Evolutionary conservation across 2,113 vertebrate species (phyloP).

Genomic region (Gobius niger): DNA sequence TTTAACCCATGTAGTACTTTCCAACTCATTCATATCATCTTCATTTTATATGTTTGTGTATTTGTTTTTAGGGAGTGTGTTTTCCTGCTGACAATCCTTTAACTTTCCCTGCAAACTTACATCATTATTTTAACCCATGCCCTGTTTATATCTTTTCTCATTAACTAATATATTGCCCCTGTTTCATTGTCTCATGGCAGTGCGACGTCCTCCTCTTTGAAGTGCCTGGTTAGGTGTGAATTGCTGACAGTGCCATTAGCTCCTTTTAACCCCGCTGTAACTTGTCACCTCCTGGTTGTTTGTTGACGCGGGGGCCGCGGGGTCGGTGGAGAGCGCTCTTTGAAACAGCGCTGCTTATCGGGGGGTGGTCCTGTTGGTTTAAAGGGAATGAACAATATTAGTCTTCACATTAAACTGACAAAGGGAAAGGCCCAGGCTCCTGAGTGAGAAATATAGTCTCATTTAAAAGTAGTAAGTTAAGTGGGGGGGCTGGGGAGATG

Average conservation of each 20-base stretch:
- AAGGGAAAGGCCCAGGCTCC: not conserved
- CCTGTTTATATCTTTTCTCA: too few species aligned
- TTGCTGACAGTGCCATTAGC: conserved; percentile 3
- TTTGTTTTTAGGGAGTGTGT: too few species aligned
- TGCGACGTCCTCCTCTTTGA: conserved; percentile 17
- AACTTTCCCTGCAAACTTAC: too few species aligned
- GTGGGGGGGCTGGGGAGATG: not conserved
- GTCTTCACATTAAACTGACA: conserved; percentile 34
- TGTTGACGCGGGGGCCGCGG: not conserved
- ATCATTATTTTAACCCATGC: too few species aligned
- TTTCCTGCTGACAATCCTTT: too few species aligned
- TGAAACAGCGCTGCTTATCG: not conserved
- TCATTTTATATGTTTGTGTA: too few species aligned
- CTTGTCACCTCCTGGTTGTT: conserved; percentile 17
- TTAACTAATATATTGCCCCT: too few species aligned
- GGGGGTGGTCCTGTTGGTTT: conserved; percentile 16
- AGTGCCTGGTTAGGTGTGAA: conserved; percentile 38
- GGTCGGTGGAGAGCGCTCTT: not conserved
- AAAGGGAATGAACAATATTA: conserved; percentile 32
- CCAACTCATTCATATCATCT: too few species aligned
- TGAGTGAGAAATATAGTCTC: not conserved
- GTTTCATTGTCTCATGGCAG: not conserved
- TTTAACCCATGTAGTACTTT: too few species aligned
- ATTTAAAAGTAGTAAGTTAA: not conserved
- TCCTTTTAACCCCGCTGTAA: conserved; percentile 15